Percentiles rank a stretch among this genome's conserved stretches.
Conservation (phyloP, 1,140 invertebrate species). For the Microplitis mediator region DNA sequence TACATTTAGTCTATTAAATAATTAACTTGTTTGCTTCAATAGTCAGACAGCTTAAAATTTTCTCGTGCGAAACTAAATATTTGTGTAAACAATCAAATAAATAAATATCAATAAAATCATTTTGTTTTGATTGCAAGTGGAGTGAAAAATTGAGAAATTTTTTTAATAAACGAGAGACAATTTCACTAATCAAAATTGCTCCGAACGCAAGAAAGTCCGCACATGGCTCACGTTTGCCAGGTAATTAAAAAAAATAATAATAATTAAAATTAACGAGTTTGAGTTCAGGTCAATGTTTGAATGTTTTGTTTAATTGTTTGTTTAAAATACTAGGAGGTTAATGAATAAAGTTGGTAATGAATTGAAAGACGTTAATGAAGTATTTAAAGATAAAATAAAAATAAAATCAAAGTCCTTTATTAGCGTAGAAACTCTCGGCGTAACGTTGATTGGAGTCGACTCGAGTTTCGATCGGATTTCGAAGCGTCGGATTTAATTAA, state of each 20-base stretch:
- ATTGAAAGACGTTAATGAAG: conserved; percentile 4
- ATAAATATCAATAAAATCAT: too few species aligned
- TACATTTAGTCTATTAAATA: too few species aligned
- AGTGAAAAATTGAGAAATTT: background rate
- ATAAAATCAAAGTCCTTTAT: conserved; percentile 4
- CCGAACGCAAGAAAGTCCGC: conserved; percentile 42
- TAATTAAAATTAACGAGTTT: background rate
- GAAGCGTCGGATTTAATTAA: conserved; percentile 37
- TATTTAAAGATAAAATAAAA: background rate
- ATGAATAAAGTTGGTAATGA: background rate
- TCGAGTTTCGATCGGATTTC: conserved; percentile 36
- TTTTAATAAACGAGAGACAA: background rate
- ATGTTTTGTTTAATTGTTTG: too few species aligned
- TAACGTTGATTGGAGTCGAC: conserved; percentile 28
- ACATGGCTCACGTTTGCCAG: conserved; percentile 34
- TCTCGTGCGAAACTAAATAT: background rate
- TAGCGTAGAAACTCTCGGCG: conserved; percentile 7
- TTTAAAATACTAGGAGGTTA: background rate
- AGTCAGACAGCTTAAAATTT: too few species aligned
- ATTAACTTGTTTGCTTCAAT: too few species aligned
- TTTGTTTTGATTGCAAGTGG: background rate
- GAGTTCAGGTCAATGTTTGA: too few species aligned
- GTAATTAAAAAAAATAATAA: conserved; percentile 19
- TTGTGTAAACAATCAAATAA: too few species aligned
- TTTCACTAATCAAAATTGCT: conserved; percentile 41